Evolutionary conservation across 2,888 invertebrate species (phyloP).

Genomic region (Hemithea aestivaria): DNA sequence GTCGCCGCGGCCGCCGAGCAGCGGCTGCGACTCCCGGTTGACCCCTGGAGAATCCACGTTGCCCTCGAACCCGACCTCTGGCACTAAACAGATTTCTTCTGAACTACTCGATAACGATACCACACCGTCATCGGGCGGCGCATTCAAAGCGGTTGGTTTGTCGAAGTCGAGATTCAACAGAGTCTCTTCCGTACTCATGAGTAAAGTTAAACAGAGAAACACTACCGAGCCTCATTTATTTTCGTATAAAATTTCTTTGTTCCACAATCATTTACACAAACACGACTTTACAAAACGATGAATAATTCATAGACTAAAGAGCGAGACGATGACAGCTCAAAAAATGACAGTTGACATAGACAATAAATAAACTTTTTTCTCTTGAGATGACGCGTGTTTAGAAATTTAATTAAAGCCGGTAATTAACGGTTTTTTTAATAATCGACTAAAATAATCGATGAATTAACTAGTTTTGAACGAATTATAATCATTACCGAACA

Average conservation of each 20-base stretch:
- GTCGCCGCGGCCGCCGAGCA: slow-evolving; percentile 90
- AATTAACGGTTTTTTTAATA: slow-evolving; percentile 11
- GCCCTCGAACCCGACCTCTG: slow-evolving; percentile 90
- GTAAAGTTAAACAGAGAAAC: slow-evolving; percentile 67
- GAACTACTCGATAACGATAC: slow-evolving; percentile 79
- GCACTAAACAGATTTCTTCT: slow-evolving; percentile 87
- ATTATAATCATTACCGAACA: too few species aligned
- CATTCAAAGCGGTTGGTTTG: slow-evolving; percentile 66
- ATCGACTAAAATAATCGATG: too few species aligned
- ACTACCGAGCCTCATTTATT: slow-evolving; percentile 76
- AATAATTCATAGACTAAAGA: slow-evolving; percentile 49
- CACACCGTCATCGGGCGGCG: slow-evolving; percentile 78
- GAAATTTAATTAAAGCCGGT: not conserved
- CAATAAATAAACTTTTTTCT: slow-evolving; percentile 17
- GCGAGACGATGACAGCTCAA: slow-evolving; percentile 34
- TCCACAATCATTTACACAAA: slow-evolving; percentile 76
- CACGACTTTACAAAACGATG: slow-evolving; percentile 56
- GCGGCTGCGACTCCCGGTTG: slow-evolving; percentile 96
- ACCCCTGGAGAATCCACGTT: slow-evolving; percentile 90
- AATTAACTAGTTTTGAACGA: too few species aligned
- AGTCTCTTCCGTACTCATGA: slow-evolving; percentile 82
- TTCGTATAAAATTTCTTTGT: slow-evolving; percentile 71
- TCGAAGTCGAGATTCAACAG: slow-evolving; percentile 82
- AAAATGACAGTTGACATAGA: slow-evolving; percentile 36
- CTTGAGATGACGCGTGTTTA: slow-evolving; percentile 1